These are phyloP conservation scores for Lucilia cuprina DNA, from an alignment of 1,140 invertebrate genomes.

Conservation along the genomic window DNA sequence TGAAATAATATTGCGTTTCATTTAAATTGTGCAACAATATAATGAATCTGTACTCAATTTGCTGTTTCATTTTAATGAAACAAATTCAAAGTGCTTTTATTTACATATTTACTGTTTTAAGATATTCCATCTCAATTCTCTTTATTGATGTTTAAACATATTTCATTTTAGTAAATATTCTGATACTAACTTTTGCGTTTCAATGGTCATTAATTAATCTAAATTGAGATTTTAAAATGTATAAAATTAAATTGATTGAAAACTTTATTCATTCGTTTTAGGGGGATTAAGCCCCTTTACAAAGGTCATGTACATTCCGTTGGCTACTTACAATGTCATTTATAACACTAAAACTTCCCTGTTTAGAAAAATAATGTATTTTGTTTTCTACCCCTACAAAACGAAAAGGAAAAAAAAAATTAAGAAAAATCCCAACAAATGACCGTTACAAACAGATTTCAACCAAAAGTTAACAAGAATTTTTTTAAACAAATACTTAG, in stretches of 20 bases:
- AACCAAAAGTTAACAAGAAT: too few relatives aligned
- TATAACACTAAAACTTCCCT: not conserved
- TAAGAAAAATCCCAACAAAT: not conserved
- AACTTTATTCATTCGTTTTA: not conserved
- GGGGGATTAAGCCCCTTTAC: not conserved
- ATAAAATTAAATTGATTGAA: not conserved
- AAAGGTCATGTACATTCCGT: not conserved
- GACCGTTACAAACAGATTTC: slow-evolving; percentile 15
- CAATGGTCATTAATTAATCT: not conserved
- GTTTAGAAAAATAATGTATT: not conserved
- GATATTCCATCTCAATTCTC: not conserved
- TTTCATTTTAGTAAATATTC: not conserved
- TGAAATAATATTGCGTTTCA: too few relatives aligned
- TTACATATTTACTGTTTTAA: not conserved
- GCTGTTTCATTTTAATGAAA: not conserved
- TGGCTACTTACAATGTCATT: not conserved
- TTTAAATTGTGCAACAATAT: too few relatives aligned
- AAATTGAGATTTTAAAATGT: not conserved
- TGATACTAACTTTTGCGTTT: not conserved
- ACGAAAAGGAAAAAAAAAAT: not conserved
- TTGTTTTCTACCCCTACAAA: not conserved
- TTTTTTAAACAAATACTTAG: not conserved
- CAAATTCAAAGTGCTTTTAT: not conserved
- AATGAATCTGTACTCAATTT: too few relatives aligned
- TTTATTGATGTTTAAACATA: not conserved